Evolutionary conservation across 2,888 invertebrate species (phyloP).

Genomic region (Aleiodes leptofemur): DNA sequence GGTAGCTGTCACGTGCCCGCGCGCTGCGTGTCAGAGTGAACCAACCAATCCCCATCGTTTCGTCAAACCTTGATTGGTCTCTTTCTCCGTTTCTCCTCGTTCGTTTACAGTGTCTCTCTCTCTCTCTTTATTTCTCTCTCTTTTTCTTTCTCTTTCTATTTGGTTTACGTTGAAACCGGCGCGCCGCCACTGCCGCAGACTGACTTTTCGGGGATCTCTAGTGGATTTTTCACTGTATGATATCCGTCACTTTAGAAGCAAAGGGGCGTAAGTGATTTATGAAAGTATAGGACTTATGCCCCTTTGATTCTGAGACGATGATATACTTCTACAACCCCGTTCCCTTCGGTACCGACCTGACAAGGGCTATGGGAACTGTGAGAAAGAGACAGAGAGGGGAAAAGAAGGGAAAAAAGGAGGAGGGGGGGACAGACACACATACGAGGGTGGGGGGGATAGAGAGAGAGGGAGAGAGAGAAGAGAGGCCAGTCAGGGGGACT

Average conservation of each 20-base stretch:
- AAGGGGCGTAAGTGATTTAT: too few relatives aligned
- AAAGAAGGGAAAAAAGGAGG: slow-evolving; percentile 33
- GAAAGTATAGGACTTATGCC: too few relatives aligned
- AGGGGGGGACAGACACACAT: slow-evolving; percentile 12
- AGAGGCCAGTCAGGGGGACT: slow-evolving; percentile 70
- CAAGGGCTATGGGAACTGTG: slow-evolving; percentile 43
- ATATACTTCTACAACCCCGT: slow-evolving; percentile 72
- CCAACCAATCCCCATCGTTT: slow-evolving; percentile 75
- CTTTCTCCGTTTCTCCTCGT: slow-evolving; percentile 65
- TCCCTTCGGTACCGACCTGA: slow-evolving; percentile 61
- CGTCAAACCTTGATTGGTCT: slow-evolving; percentile 80
- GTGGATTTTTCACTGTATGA: slow-evolving; percentile 12
- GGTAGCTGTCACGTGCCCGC: slow-evolving; percentile 75
- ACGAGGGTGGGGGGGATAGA: slow-evolving; percentile 41
- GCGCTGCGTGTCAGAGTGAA: slow-evolving; percentile 75
- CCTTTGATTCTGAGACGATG: too few relatives aligned
- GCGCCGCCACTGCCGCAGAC: slow-evolving; percentile 19
- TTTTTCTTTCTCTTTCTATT: not conserved
- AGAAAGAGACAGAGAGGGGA: slow-evolving; percentile 48
- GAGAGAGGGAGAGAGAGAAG: slow-evolving; percentile 52
- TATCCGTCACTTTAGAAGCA: slow-evolving; percentile 53
- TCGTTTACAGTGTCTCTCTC: slow-evolving; percentile 34
- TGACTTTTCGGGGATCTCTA: not conserved
- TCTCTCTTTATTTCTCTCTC: too few relatives aligned
- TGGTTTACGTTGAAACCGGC: slow-evolving; percentile 41